phyloP scores from a whole-genome alignment of 2,888 invertebrate genomes.

The Stratiomys singularior region DNA sequence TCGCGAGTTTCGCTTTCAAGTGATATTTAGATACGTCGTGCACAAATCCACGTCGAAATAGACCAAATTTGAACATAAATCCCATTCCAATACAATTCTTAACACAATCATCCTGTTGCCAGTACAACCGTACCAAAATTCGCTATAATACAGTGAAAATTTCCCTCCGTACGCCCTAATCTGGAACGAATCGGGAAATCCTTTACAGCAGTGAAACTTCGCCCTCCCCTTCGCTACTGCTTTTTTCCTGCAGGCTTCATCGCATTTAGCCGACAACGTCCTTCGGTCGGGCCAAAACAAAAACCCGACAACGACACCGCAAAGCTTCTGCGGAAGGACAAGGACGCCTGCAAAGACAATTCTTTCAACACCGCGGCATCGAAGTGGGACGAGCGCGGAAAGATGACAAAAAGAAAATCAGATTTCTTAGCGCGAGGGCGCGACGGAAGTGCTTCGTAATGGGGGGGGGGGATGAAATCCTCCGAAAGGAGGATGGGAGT shows the following conservation, averaged over 20 bases:
- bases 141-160: background rate
- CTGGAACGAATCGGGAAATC: background rate
- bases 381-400: background rate
- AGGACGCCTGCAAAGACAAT: slow-evolving; percentile 31
- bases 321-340: slow-evolving; percentile 24
- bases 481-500: background rate
- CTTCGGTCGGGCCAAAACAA: slow-evolving; percentile 9
- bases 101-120: too few relatives aligned
- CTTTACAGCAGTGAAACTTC: background rate
- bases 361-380: background rate
- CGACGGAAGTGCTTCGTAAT: background rate
- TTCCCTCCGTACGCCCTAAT: slow-evolving; percentile 8
- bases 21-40: too few relatives aligned
- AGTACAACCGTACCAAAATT: background rate
- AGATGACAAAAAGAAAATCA: background rate
- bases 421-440: background rate
- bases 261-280: background rate
- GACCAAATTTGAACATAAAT: too few relatives aligned
- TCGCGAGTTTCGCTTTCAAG: too few relatives aligned
- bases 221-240: background rate
- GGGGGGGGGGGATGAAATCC: background rate
- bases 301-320: slow-evolving; percentile 32
- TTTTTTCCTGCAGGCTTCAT: background rate
- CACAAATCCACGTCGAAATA: too few relatives aligned
- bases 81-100: too few relatives aligned